Percentiles rank a stretch among this genome's conserved stretches.
These are phyloP conservation scores for Opisthograptis luteolata DNA, from an alignment of 2,888 invertebrate species.

Conservation along the genomic window DNA sequence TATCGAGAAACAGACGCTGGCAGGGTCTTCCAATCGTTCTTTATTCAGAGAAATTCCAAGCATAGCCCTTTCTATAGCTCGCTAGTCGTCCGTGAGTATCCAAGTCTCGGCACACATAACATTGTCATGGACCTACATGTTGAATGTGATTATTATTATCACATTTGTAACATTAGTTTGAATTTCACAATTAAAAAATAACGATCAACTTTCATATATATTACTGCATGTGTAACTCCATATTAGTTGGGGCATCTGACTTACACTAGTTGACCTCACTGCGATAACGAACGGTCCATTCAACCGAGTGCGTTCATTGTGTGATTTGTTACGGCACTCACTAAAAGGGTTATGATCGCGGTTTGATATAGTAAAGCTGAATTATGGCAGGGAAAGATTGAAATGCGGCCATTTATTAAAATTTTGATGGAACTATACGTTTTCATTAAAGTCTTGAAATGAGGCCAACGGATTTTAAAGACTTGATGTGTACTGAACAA, in stretches of 20 bases:
- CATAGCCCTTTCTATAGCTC: too few relatives aligned
- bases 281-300: conserved; percentile 41
- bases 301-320: conserved; percentile 37
- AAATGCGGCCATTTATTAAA: not conserved
- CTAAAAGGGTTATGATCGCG: not conserved
- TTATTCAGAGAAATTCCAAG: too few relatives aligned
- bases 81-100: too few relatives aligned
- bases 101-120: too few relatives aligned
- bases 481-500: too few relatives aligned
- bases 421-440: not conserved
- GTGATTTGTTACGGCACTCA: conserved; percentile 32
- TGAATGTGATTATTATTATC: too few relatives aligned
- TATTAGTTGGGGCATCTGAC: conserved; percentile 35
- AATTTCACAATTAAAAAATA: too few relatives aligned
- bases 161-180: too few relatives aligned
- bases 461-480: not conserved
- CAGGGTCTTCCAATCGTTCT: too few relatives aligned
- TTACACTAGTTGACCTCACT: conserved; percentile 43
- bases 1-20: too few relatives aligned
- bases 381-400: not conserved
- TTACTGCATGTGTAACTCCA: conserved; percentile 1
- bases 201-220: too few relatives aligned
- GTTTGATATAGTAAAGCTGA: conserved; percentile 1
- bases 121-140: too few relatives aligned
- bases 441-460: not conserved